Percentiles rank a stretch among this genome's conserved stretches.
phyloP scores from a whole-genome alignment of 2,113 vertebrate species.

The Dasyprocta punctata region DNA sequence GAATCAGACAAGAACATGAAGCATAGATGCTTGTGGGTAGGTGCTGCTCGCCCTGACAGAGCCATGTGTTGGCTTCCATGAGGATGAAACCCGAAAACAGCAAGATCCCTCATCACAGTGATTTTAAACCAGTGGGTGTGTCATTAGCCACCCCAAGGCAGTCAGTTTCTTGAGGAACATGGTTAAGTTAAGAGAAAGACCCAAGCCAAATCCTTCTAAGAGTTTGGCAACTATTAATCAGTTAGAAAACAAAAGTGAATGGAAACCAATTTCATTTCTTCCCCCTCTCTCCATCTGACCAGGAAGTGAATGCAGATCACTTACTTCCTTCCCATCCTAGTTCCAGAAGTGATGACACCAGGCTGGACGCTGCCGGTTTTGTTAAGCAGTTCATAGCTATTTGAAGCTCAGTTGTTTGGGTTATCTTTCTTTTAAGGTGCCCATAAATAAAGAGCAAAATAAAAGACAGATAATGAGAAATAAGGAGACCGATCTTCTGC shows the following conservation, averaged over 20 bases:
- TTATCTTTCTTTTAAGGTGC: constrained; percentile 82
- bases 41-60: constrained; percentile 94
- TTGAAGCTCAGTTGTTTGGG: constrained; percentile 88
- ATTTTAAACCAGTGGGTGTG: constrained; percentile 83
- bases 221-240: constrained; percentile 56
- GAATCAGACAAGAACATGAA: constrained; percentile 89
- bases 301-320: constrained; percentile 84
- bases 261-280: constrained; percentile 85
- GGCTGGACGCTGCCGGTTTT: constrained; percentile 80
- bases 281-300: constrained; percentile 81
- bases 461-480: background rate
- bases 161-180: constrained; percentile 84
- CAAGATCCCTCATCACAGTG: constrained; percentile 87
- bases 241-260: constrained; percentile 79
- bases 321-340: constrained; percentile 80
- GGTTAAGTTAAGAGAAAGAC: constrained; percentile 85
- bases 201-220: constrained; percentile 81
- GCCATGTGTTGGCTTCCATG: constrained; percentile 94
- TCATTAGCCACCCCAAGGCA: constrained; percentile 81
- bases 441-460: background rate
- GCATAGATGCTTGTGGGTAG: constrained; percentile 88
- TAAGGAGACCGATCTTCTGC: background rate
- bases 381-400: constrained; percentile 86
- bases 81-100: constrained; percentile 91
- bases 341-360: constrained; percentile 71